Conservation (phyloP, 2,888 invertebrate genomes). For the Nephrocerus scutellatus region DNA sequence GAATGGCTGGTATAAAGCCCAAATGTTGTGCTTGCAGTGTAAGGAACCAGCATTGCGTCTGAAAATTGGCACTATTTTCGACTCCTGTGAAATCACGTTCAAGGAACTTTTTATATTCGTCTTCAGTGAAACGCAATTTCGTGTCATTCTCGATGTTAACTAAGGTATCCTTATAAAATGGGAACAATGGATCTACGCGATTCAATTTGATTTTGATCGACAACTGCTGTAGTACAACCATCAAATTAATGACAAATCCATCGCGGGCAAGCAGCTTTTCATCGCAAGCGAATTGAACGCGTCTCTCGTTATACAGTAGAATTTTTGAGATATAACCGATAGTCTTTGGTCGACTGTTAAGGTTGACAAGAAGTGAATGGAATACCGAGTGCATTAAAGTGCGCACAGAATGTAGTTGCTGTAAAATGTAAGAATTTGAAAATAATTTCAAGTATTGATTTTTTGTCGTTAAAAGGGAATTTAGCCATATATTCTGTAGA, state of each 20-base stretch:
- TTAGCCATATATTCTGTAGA: neutral
- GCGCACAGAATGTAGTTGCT: slow-evolving; percentile 73
- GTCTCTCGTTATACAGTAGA: slow-evolving; percentile 73
- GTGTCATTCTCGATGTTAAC: slow-evolving; percentile 73
- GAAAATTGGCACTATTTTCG: slow-evolving; percentile 75
- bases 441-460: neutral
- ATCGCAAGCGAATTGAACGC: slow-evolving; percentile 85
- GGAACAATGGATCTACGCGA: slow-evolving; percentile 82
- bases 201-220: slow-evolving; percentile 84
- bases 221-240: slow-evolving; percentile 83
- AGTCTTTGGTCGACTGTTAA: slow-evolving; percentile 70
- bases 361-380: slow-evolving; percentile 75
- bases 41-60: slow-evolving; percentile 95
- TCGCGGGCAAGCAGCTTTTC: slow-evolving; percentile 83
- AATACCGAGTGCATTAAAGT: slow-evolving; percentile 71
- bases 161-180: slow-evolving; percentile 72
- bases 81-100: slow-evolving; percentile 28
- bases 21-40: slow-evolving; percentile 92
- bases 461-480: neutral
- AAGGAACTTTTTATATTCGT: slow-evolving; percentile 57
- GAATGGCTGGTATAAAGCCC: slow-evolving; percentile 79
- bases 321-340: slow-evolving; percentile 73
- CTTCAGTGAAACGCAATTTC: slow-evolving; percentile 71
- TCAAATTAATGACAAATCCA: slow-evolving; percentile 91
- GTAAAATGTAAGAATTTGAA: slow-evolving; percentile 38